Base-by-base conservation (phyloP, 1,140 invertebrate species). In the Diachasmimorpha longicaudata region DNA sequence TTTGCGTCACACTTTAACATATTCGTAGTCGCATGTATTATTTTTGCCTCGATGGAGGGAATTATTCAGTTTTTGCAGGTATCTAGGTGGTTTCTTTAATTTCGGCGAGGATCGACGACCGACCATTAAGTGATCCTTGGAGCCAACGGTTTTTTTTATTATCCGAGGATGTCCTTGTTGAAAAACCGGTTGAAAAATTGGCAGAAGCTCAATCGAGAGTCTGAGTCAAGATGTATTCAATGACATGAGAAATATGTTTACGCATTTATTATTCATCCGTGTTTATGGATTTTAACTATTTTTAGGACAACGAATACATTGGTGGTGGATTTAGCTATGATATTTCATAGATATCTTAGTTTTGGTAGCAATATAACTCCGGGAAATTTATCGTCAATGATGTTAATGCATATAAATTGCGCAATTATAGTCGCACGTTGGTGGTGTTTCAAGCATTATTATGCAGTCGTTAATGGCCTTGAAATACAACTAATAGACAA, bases 351-450 rank as follows among this genome's bases (percentile, higher is more conserved):
- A 25, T 63, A 25, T 63, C 58, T 25, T 11, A 11, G 6, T 31
- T 63, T 63, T 14, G 23, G 23, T 63, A 25, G 21, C 21, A 14
- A 63, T 63, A 31, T 4, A 63, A 63, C 58, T 25, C 23, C 8
- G 23, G 23, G 21, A 63, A 63, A 63, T 63, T 63, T 63, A 63
- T 63, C 23, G 13, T 19, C 58, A 63, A 63, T 63, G 23, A 63
- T 10, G 58, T 63, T 63, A 63, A 63, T 13, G 58, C 58, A 63
- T 63, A 63, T 63, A 63, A 63, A 63, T 63, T 63, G 23, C 58
- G 23, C 23, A 23, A 63, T 63, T 63, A 63, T 4, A 31, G 19
- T 25, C 23, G 10, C 23, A 23, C 58, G 23, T 63, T 63, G 14
- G 23, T 63, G 58, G 58, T 63, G 23, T 63, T 23, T 63, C 58